Percentiles rank a stretch among this genome's conserved stretches.
phyloP scores from a whole-genome alignment of 1,140 invertebrate species.

The Sinella curviseta region DNA sequence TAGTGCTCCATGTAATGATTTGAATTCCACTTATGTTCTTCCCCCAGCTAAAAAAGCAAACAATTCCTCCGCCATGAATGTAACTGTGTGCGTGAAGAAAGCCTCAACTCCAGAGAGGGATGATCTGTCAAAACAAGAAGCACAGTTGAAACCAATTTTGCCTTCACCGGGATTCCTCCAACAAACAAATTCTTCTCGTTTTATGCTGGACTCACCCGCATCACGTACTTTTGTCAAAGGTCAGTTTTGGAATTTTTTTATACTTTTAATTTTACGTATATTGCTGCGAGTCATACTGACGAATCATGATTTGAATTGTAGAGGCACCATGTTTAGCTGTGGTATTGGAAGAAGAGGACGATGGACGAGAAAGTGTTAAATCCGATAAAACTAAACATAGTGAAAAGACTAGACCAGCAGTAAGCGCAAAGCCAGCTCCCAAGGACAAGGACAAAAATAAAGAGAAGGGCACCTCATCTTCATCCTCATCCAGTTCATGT shows the following conservation, averaged over 20 bases:
- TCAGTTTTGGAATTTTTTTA: background rate
- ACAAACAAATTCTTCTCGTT: background rate
- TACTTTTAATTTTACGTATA: background rate
- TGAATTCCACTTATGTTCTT: background rate
- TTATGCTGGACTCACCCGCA: background rate
- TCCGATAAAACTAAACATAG: background rate
- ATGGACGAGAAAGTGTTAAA: background rate
- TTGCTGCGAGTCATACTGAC: background rate
- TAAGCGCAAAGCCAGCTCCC: background rate
- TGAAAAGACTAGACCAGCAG: background rate
- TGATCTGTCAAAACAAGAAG: background rate
- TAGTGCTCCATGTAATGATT: background rate
- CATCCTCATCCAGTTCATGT: background rate
- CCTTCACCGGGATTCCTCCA: background rate
- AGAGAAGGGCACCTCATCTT: background rate
- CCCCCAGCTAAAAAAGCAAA: background rate
- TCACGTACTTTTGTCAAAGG: background rate
- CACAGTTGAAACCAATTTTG: background rate
- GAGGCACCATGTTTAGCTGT: background rate
- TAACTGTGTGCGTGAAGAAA: conserved; percentile 2
- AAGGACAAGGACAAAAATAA: background rate
- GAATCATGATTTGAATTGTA: background rate
- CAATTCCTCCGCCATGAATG: background rate
- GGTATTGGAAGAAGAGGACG: conserved; percentile 2
- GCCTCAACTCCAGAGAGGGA: background rate